phyloP scores from a whole-genome alignment of 2,113 vertebrate genomes.

The Solenodon paradoxus region DNA sequence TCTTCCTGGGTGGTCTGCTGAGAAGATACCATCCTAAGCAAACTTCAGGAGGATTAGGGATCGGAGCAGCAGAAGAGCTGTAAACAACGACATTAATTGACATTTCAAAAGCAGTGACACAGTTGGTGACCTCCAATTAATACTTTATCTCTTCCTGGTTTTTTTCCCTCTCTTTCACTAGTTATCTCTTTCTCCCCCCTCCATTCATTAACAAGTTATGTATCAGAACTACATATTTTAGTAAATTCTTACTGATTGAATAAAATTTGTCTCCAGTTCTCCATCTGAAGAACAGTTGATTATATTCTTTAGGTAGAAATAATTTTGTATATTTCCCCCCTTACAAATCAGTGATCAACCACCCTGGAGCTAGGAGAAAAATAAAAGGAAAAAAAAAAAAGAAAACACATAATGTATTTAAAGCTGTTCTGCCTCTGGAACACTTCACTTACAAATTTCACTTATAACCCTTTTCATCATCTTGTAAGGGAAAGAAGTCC shows the following conservation, averaged over 20 bases:
- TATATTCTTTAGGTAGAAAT: background rate
- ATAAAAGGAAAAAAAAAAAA: background rate
- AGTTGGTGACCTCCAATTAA: background rate
- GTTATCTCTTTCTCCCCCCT: background rate
- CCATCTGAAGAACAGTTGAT: background rate
- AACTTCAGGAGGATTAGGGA: background rate
- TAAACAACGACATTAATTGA: background rate
- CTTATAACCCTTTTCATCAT: background rate
- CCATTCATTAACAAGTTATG: background rate
- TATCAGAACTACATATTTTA: background rate
- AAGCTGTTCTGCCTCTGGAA: background rate
- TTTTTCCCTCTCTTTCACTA: background rate
- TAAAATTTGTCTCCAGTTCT: slow-evolving; percentile 15
- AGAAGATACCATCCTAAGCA: background rate
- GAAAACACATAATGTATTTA: background rate
- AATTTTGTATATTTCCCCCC: background rate
- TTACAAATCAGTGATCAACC: background rate
- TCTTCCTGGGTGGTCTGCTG: background rate
- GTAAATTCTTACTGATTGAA: background rate
- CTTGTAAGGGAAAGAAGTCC: background rate
- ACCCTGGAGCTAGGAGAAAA: background rate
- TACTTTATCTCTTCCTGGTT: background rate
- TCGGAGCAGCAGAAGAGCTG: background rate
- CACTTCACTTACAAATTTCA: background rate
- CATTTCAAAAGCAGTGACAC: slow-evolving; percentile 29